phyloP scores from a whole-genome alignment of 1,140 invertebrate genomes.

The Daktulosphaira vitifoliae region DNA sequence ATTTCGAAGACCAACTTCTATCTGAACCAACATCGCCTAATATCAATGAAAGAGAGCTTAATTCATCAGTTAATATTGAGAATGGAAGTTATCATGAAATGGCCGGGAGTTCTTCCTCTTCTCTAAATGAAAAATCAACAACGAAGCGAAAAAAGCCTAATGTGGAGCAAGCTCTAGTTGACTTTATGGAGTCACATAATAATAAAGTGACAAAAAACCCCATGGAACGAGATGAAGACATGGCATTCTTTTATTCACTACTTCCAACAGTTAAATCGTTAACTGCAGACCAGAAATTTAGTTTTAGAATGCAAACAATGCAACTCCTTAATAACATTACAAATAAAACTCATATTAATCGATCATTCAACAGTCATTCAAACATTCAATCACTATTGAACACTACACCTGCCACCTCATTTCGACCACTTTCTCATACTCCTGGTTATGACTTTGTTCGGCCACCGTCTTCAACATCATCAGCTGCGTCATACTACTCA shows the following conservation, averaged over 20 bases:
- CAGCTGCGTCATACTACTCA: neutral
- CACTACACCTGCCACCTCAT: neutral
- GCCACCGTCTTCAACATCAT: neutral
- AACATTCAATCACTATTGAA: neutral
- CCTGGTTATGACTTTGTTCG: neutral
- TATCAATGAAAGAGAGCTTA: neutral
- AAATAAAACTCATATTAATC: neutral
- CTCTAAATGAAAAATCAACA: neutral
- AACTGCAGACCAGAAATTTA: slow-evolving; percentile 9
- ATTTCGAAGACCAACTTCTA: neutral
- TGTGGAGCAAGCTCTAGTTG: neutral
- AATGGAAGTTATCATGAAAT: slow-evolving; percentile 1
- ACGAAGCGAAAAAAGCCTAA: neutral
- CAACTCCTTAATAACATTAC: neutral
- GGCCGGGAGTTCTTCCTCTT: neutral
- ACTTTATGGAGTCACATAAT: slow-evolving; percentile 9
- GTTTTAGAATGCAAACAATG: slow-evolving; percentile 12
- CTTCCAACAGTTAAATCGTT: slow-evolving; percentile 12
- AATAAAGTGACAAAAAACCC: neutral
- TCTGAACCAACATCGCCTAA: neutral
- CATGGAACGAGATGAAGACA: slow-evolving; percentile 4
- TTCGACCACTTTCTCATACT: slow-evolving; percentile 6
- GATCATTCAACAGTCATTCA: neutral
- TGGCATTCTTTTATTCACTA: slow-evolving; percentile 15
- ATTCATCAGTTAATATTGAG: slow-evolving; percentile 1